Evolutionary conservation across 2,797 vertebrate species (phyloP).

Genomic region (Lepus oiostolus): DNA sequence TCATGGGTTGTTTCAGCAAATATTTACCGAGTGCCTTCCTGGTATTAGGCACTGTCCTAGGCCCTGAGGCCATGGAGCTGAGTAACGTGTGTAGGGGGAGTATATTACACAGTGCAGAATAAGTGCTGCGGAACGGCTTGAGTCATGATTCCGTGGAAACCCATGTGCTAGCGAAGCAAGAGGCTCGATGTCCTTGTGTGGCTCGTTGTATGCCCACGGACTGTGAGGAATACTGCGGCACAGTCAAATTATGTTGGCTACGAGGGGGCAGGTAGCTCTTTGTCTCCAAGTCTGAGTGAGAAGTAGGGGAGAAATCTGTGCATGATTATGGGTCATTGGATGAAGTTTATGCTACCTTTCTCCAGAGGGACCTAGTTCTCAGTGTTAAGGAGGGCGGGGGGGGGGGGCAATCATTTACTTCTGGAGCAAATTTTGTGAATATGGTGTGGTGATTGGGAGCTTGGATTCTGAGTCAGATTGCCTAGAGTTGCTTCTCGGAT

Average conservation of each 20-base stretch:
- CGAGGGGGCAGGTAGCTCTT: neutral
- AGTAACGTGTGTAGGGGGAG: neutral
- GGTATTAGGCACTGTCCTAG: neutral
- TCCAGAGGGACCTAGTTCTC: neutral
- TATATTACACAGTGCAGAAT: neutral
- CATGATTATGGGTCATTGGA: neutral
- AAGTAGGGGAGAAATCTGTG: neutral
- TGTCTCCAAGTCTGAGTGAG: neutral
- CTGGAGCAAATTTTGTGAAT: neutral
- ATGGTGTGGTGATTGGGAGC: neutral
- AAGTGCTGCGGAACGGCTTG: neutral
- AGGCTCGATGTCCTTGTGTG: neutral
- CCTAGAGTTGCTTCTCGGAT: conserved; percentile 1
- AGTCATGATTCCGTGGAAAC: neutral
- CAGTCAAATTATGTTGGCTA: neutral
- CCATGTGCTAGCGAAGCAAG: neutral
- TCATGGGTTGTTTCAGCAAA: neutral
- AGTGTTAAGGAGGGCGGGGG: neutral
- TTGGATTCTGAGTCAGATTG: neutral
- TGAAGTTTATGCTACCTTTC: neutral
- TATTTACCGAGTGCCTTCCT: neutral
- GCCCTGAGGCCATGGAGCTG: neutral
- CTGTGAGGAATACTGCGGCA: neutral
- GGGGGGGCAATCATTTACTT: neutral
- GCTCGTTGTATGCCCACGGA: neutral